Conservation (phyloP, 2,888 invertebrate species). For the Phrixothrix hirtus region DNA sequence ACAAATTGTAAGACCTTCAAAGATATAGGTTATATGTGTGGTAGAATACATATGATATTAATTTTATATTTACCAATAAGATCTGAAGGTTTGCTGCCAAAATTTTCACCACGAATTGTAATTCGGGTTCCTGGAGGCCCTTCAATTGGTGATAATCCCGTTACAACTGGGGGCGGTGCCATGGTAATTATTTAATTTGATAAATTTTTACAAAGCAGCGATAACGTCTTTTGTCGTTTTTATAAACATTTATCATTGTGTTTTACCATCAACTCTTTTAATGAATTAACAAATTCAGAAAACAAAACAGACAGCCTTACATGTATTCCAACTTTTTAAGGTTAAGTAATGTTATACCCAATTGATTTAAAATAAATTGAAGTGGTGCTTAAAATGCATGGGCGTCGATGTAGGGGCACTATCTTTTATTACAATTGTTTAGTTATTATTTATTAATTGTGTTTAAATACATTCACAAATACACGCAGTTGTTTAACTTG, state of each 20-base stretch:
- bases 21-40: conserved; percentile 1
- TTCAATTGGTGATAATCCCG: conserved; percentile 97
- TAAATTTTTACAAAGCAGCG: conserved; percentile 4
- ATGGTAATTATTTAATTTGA: conserved; percentile 49
- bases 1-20: conserved; percentile 89
- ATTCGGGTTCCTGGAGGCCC: conserved; percentile 96
- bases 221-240: conserved; percentile 5
- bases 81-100: conserved; percentile 85
- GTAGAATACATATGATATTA: not conserved
- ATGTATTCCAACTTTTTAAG: conserved; percentile 11
- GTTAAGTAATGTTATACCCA: conserved; percentile 11
- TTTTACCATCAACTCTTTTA: not conserved
- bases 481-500: too few relatives aligned
- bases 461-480: too few relatives aligned
- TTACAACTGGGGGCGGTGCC: conserved; percentile 85
- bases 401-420: too few relatives aligned
- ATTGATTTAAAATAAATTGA: conserved; percentile 2
- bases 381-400: too few relatives aligned
- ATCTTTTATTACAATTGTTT: too few relatives aligned
- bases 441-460: too few relatives aligned
- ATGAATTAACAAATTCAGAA: not conserved
- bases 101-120: conserved; percentile 92
- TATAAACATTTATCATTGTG: not conserved
- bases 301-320: not conserved
- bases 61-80: conserved; percentile 68